Conservation (phyloP, 1,140 invertebrate species). For the Palaemon carinicauda region DNA sequence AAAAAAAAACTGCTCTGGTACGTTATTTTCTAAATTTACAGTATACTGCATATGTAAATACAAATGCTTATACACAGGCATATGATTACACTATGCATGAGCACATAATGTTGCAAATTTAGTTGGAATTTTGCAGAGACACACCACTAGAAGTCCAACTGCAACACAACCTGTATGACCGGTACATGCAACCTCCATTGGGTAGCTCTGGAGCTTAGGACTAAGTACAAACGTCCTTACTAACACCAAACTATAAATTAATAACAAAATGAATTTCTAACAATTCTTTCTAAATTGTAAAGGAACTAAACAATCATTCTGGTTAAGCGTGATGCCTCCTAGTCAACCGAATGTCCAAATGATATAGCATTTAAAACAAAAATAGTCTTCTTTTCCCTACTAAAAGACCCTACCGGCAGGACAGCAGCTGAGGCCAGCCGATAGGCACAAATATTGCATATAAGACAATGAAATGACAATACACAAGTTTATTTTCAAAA, state of each 20-base stretch:
- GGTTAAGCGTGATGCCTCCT: constrained; percentile 12
- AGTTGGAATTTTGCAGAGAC: not conserved
- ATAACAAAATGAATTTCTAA: constrained; percentile 37
- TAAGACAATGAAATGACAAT: not conserved
- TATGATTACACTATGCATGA: not conserved
- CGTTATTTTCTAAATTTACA: too few relatives aligned
- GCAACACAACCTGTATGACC: constrained; percentile 30
- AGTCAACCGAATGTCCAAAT: not conserved
- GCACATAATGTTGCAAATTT: not conserved
- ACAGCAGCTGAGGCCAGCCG: not conserved
- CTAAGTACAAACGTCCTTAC: constrained; percentile 2
- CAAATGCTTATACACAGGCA: too few relatives aligned
- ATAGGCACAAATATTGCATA: not conserved
- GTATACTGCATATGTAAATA: too few relatives aligned
- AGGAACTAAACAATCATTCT: constrained; percentile 23
- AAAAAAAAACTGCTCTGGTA: too few relatives aligned
- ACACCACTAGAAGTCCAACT: not conserved
- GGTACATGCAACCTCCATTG: constrained; percentile 14
- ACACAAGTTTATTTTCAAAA: not conserved
- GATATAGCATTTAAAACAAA: not conserved
- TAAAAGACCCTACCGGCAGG: not conserved
- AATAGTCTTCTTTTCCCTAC: too few relatives aligned
- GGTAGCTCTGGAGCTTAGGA: not conserved
- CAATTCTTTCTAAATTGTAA: constrained; percentile 7
- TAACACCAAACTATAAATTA: constrained; percentile 44